phyloP scores from a whole-genome alignment of 2,888 invertebrate species.

The Isotomurus palustris region DNA sequence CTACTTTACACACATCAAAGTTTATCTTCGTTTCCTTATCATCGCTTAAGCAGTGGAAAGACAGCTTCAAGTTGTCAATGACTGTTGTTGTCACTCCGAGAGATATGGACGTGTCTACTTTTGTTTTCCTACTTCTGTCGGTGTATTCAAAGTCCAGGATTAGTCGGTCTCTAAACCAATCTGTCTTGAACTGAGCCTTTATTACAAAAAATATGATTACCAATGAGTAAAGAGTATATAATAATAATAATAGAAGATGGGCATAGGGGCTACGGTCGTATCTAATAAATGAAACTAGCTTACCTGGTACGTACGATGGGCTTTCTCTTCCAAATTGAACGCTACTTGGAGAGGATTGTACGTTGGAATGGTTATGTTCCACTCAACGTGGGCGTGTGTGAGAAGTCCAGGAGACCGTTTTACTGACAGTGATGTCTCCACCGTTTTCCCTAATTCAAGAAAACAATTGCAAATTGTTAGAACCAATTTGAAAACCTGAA shows the following conservation, averaged over 20 bases:
- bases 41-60: slow-evolving; percentile 37
- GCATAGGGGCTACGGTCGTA: no score
- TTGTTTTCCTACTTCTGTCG: slow-evolving; percentile 35
- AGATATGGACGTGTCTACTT: slow-evolving; percentile 32
- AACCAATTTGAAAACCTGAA: no score
- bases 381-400: slow-evolving; percentile 41
- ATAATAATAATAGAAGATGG: neutral
- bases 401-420: slow-evolving; percentile 44
- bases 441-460: slow-evolving; percentile 33
- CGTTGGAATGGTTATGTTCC: slow-evolving; percentile 40
- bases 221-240: slow-evolving; percentile 4
- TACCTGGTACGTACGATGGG: slow-evolving; percentile 44
- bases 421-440: slow-evolving; percentile 43
- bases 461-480: no score
- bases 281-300: neutral
- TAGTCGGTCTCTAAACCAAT: slow-evolving; percentile 41
- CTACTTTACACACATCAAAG: slow-evolving; percentile 28
- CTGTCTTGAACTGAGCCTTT: slow-evolving; percentile 32
- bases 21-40: slow-evolving; percentile 43
- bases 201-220: no score
- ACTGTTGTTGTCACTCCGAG: slow-evolving; percentile 27
- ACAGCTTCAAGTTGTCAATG: slow-evolving; percentile 35
- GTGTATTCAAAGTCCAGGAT: slow-evolving; percentile 27
- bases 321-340: slow-evolving; percentile 38
- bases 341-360: slow-evolving; percentile 25